Conservation (phyloP, 2,797 vertebrate genomes). For the Macroramphosus scolopax region DNA sequence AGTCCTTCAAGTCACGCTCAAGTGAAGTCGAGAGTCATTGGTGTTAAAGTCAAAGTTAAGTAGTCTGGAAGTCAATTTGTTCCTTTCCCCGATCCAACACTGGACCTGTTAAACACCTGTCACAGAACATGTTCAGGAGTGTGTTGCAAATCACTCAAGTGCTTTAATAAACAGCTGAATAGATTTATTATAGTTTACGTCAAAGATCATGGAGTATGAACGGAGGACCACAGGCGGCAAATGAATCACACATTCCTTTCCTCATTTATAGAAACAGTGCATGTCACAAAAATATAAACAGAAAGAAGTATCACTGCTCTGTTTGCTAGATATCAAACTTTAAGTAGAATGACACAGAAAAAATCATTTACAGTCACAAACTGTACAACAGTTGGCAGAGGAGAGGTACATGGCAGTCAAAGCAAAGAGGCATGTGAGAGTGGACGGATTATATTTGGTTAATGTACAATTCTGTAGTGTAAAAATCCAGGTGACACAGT, state of each 20-base stretch:
- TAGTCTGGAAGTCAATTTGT: too few relatives aligned
- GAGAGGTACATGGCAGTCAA: slow-evolving; percentile 66
- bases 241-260: slow-evolving; percentile 73
- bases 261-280: slow-evolving; percentile 76
- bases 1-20: too few relatives aligned
- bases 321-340: slow-evolving; percentile 82
- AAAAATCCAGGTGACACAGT: slow-evolving; percentile 63
- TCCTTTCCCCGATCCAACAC: too few relatives aligned
- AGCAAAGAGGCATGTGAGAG: slow-evolving; percentile 69
- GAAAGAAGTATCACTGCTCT: slow-evolving; percentile 76
- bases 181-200: slow-evolving; percentile 78
- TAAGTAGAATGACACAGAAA: slow-evolving; percentile 82
- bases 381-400: slow-evolving; percentile 82
- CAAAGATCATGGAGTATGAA: slow-evolving; percentile 75
- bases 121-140: slow-evolving; percentile 8
- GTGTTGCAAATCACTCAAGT: slow-evolving; percentile 67
- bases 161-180: slow-evolving; percentile 81
- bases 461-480: slow-evolving; percentile 77
- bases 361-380: slow-evolving; percentile 89
- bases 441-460: slow-evolving; percentile 56
- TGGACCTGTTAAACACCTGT: too few relatives aligned
- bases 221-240: slow-evolving; percentile 69
- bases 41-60: too few relatives aligned
- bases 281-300: slow-evolving; percentile 81
- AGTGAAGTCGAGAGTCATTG: too few relatives aligned